Evolutionary conservation across 2,113 vertebrate genomes (phyloP), one percentile per base, ranked within the genome.

Genomic region (Ammodytes dubius): DNA sequence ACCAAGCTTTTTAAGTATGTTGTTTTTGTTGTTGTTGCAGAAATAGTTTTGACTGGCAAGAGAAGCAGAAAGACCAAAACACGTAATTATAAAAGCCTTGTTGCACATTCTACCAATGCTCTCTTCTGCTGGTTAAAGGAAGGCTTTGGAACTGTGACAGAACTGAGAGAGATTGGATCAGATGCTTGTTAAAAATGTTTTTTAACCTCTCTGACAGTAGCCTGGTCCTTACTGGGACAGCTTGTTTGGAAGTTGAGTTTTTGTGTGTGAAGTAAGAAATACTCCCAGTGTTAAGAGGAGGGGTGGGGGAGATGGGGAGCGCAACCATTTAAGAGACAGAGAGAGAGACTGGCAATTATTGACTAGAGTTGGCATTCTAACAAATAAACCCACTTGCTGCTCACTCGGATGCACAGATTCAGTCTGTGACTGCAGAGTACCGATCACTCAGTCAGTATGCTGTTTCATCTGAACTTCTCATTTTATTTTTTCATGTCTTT

Each of bases 321-420:
- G 50, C 46, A 72, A 49, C 50, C 19, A 61, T 53, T 27, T n/a
- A 61, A 58, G 47, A 42, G 40, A 15, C 49, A 56, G 66, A 46
- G 10, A 35, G 11, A 74, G 37, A 76, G 35, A 43, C 43, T 52
- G 45, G 68, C 64, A 68, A 1, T 60, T 77, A 59, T 52, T 69
- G 54, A 59, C 13, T 50, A 17, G 5, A 50, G 64, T 12, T 59
- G 45, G 53, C 54, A 68, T 50, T 17, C 35, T 11, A 77, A 65
- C 69, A 66, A 80, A 58, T 52, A 73, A 72, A 72, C 52, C 60
- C 9, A 58, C 45, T 66, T 43, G 27, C 59, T 42, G 42, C 17
- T 77, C 68, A 49, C 60, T 65, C 27, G 17, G 45, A 66, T 67
- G 46, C 53, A 72, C 40, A 63, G 49, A 52, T 49, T 43, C 65